phyloP scores from a whole-genome alignment of 1,140 invertebrate genomes.

The Nylanderia fulva region DNA sequence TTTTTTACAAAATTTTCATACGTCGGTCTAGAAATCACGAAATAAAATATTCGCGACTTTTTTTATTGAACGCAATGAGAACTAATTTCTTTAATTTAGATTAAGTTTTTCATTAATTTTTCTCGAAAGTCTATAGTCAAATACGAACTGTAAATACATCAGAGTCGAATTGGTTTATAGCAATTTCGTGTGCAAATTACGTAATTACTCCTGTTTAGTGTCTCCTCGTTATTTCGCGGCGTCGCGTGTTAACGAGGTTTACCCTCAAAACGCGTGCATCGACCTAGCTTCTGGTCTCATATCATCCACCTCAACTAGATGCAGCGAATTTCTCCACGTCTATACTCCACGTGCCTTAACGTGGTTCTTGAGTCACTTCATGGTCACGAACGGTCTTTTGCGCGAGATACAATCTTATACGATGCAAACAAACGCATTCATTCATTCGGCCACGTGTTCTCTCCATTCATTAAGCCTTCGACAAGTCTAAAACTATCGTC shows the following conservation, averaged over 20 bases:
- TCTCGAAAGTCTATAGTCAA: not conserved
- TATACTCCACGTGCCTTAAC: not conserved
- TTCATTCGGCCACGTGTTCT: slow-evolving; percentile 40
- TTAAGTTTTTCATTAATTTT: not conserved
- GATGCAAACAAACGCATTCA: slow-evolving; percentile 44
- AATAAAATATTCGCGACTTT: not conserved
- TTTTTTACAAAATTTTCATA: not conserved
- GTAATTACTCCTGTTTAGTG: slow-evolving; percentile 32
- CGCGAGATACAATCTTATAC: slow-evolving; percentile 63
- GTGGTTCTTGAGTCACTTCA: slow-evolving; percentile 44
- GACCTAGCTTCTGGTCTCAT: slow-evolving; percentile 53
- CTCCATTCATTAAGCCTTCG: not conserved
- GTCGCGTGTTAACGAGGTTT: slow-evolving; percentile 55
- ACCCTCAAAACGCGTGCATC: slow-evolving; percentile 54
- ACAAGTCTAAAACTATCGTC: not conserved
- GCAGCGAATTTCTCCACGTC: not conserved
- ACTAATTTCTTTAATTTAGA: not conserved
- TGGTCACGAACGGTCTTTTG: slow-evolving; percentile 61
- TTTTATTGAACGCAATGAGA: not conserved
- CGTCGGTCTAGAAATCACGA: not conserved
- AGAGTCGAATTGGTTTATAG: slow-evolving; percentile 5
- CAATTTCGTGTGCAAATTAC: not conserved
- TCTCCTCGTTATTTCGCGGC: not conserved
- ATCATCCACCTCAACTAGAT: not conserved
- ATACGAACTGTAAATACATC: not conserved